A percentile compares a stretch with the other conserved stretches of the same genome.
These are phyloP conservation scores for Actenoides hombroni DNA, from an alignment of 2,113 vertebrate species.

Conservation along the genomic window DNA sequence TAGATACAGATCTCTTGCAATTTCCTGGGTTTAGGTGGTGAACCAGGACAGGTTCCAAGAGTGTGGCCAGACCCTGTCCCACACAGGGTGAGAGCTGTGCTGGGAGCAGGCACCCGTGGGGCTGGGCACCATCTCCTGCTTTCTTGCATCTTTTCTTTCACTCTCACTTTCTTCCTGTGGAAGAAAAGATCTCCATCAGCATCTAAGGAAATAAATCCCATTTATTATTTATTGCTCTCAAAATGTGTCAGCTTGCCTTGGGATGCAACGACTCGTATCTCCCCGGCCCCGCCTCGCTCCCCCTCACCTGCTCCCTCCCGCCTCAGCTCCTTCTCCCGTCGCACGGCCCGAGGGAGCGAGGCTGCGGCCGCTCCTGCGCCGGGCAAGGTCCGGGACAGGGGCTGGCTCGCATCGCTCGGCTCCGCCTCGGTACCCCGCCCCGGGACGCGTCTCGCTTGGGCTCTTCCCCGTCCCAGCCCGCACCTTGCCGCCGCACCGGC, in stretches of 20 bases:
- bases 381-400: no score
- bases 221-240: slow-evolving; percentile 48
- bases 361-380: background rate
- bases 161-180: background rate
- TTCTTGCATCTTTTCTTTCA: background rate
- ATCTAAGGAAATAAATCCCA: slow-evolving; percentile 40
- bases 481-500: no score
- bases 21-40: background rate
- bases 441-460: background rate
- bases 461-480: no score
- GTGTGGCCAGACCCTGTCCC: background rate
- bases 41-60: background rate
- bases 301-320: background rate
- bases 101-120: background rate
- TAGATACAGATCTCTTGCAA: no score
- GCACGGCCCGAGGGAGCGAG: background rate
- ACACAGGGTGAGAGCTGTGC: accelerated
- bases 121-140: background rate
- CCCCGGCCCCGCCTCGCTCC: background rate
- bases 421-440: no score
- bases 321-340: no score
- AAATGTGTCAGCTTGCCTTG: background rate
- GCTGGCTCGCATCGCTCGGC: background rate
- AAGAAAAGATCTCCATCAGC: slow-evolving; percentile 37
- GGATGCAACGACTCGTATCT: accelerated